A percentile compares a stretch with the other conserved stretches of the same genome.
These are phyloP conservation scores for Lepetodrilus schrolli DNA, from an alignment of 2,888 invertebrate genomes.

Conservation along the genomic window DNA sequence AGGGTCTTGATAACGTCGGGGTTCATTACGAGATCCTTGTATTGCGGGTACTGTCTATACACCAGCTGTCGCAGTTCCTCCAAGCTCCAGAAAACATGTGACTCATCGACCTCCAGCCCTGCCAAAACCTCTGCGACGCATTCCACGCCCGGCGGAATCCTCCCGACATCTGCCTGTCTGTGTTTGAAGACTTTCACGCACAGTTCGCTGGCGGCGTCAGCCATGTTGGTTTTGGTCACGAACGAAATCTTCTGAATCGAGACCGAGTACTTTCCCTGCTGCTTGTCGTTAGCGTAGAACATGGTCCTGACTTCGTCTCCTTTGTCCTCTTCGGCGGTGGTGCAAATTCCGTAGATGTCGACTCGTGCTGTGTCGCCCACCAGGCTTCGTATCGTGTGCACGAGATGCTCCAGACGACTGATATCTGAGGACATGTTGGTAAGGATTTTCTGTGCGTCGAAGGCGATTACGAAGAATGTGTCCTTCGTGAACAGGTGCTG, in stretches of 20 bases:
- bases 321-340: not conserved
- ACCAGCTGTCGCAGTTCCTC: not conserved
- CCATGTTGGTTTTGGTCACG: not conserved
- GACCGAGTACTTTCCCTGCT: constrained; percentile 32
- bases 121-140: not conserved
- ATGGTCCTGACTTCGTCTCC: constrained; percentile 51
- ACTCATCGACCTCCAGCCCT: not conserved
- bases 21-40: not conserved
- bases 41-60: not conserved
- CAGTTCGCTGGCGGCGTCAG: not conserved
- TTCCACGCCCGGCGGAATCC: not conserved
- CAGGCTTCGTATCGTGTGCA: constrained; percentile 53
- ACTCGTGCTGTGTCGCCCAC: constrained; percentile 41
- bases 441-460: constrained; percentile 57
- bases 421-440: constrained; percentile 52
- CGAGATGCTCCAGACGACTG: constrained; percentile 50
- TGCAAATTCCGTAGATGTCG: not conserved
- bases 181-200: not conserved
- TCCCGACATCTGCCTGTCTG: not conserved
- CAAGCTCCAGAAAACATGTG: not conserved
- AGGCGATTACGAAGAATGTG: constrained; percentile 56
- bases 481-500: constrained; percentile 53
- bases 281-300: constrained; percentile 51
- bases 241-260: constrained; percentile 3
- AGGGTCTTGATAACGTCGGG: not conserved